Evolutionary conservation across 2,888 invertebrate species (phyloP).

Genomic region (Antheraea assamensis): DNA sequence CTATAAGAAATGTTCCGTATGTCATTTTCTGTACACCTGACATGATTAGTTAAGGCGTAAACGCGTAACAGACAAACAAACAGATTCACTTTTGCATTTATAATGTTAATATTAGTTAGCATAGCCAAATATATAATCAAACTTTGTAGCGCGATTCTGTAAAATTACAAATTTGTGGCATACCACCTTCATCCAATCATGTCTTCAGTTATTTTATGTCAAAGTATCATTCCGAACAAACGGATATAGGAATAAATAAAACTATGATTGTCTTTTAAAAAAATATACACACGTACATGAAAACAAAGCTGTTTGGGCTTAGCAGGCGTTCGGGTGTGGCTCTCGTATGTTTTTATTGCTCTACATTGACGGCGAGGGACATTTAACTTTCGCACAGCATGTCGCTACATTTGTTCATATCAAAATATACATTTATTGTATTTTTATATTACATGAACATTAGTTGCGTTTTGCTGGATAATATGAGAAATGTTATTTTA

Average conservation of each 20-base stretch:
- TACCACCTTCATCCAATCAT: no score
- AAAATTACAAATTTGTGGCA: no score
- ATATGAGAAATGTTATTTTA: no score
- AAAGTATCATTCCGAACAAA: not conserved
- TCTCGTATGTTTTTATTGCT: constrained; percentile 66
- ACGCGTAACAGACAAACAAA: no score
- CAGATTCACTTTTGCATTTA: no score
- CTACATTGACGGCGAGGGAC: constrained; percentile 59
- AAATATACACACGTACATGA: not conserved
- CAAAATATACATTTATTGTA: not conserved
- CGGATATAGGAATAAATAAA: not conserved
- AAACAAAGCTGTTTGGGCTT: constrained; percentile 4
- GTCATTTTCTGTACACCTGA: no score
- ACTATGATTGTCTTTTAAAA: not conserved
- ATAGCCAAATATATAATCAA: no score
- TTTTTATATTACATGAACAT: not conserved
- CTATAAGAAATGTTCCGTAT: no score
- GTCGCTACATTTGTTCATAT: constrained; percentile 46
- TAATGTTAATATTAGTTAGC: no score
- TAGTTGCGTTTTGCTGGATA: not conserved
- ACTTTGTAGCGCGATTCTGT: no score
- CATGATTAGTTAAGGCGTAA: no score
- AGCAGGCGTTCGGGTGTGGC: constrained; percentile 55
- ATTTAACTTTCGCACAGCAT: constrained; percentile 56
- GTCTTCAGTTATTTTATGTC: not conserved